A percentile compares a stretch with the other conserved stretches of the same genome.
Conservation (phyloP, 2,113 vertebrate species). For the Galeopterus variegatus region DNA sequence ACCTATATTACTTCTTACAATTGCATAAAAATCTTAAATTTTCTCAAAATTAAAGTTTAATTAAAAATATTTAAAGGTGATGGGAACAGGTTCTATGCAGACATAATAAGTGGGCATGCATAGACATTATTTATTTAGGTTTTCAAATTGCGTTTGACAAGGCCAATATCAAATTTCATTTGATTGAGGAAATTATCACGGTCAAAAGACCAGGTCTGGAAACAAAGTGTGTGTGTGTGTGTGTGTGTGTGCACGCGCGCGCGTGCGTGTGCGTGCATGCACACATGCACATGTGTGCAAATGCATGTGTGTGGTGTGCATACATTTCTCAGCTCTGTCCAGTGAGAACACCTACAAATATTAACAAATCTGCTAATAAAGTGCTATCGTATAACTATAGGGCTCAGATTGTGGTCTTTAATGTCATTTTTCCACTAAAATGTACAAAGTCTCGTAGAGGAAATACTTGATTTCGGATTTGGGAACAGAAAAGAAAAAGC, state of each 20-base stretch:
- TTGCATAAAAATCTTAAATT: not conserved
- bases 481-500: no score
- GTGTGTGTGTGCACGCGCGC: no score
- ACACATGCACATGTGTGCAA: no score
- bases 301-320: not conserved
- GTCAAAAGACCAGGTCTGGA: not conserved
- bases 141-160: not conserved
- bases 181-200: not conserved
- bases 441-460: not conserved
- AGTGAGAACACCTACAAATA: not conserved
- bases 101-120: no score
- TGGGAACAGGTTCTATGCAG: no score
- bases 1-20: not conserved
- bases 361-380: rapidly evolving
- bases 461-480: not conserved
- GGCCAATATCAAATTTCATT: not conserved
- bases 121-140: not conserved
- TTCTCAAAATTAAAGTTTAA: not conserved
- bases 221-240: not conserved
- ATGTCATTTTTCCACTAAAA: not conserved
- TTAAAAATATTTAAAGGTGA: not conserved
- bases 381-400: rapidly evolving
- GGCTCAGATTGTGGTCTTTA: not conserved
- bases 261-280: no score
- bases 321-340: not conserved